Conservation (phyloP, 2,888 invertebrate genomes). For the Limnephilus auricula region DNA sequence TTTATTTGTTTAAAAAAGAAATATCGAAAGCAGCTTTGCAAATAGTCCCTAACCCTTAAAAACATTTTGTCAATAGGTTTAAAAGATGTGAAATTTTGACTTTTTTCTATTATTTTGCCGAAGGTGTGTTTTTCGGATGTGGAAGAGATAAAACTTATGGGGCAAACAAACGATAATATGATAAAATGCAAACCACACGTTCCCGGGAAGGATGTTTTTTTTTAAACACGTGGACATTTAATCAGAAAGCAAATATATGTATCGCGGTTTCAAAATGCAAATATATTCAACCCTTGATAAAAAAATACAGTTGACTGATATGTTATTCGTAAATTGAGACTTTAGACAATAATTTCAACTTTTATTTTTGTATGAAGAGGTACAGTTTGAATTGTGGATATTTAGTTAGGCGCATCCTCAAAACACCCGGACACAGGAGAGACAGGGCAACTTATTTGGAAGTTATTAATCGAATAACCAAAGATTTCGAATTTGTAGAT, state of each 20-base stretch:
- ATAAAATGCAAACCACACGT: slow-evolving; percentile 48
- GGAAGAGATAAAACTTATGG: slow-evolving; percentile 44
- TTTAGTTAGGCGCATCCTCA: no score
- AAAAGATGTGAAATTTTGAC: slow-evolving; percentile 30
- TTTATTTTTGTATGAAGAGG: not conserved
- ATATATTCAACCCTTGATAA: slow-evolving; percentile 38
- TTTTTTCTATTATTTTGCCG: slow-evolving; percentile 47
- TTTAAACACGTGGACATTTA: slow-evolving; percentile 31
- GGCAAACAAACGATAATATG: slow-evolving; percentile 19
- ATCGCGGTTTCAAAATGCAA: slow-evolving; percentile 61
- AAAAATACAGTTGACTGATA: slow-evolving; percentile 26
- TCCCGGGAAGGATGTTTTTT: slow-evolving; percentile 47
- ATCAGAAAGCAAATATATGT: slow-evolving; percentile 52
- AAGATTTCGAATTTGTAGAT: not conserved
- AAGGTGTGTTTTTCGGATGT: slow-evolving; percentile 54
- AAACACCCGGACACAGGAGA: not conserved
- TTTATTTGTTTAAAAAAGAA: not conserved
- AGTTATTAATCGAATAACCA: no score
- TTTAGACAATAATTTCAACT: not conserved
- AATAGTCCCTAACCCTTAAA: slow-evolving; percentile 53
- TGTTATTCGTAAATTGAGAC: not conserved
- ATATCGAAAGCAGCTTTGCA: slow-evolving; percentile 45
- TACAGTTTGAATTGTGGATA: not conserved
- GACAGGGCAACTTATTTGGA: no score
- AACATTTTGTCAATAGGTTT: slow-evolving; percentile 36